A percentile compares a stretch with the other conserved stretches of the same genome.
Conservation (phyloP, 2,113 vertebrate species). For the Zapornia atra region DNA sequence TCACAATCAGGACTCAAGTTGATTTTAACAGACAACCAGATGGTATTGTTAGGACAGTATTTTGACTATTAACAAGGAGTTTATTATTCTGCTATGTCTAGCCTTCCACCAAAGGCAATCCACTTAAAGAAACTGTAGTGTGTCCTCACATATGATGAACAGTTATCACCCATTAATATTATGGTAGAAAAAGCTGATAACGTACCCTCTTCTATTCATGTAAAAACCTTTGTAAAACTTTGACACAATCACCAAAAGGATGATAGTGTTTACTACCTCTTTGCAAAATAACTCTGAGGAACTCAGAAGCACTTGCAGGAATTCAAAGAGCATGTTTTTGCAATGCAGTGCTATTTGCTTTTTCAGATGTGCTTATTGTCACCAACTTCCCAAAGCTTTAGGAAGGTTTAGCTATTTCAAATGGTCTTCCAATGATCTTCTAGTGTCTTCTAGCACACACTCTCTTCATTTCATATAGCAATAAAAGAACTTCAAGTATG, state of each 20-base stretch:
- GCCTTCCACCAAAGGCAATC: conserved; percentile 42
- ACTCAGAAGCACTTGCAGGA: not conserved
- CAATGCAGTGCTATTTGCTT: not conserved
- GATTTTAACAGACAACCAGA: conserved; percentile 34
- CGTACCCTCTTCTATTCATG: not conserved
- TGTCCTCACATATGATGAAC: not conserved
- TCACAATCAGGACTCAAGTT: not conserved
- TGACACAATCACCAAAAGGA: not conserved
- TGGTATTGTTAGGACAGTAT: conserved; percentile 27
- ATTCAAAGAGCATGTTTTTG: not conserved
- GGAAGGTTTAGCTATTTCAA: not conserved
- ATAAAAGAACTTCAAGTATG: not conserved
- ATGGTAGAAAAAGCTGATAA: not conserved
- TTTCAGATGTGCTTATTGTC: not conserved
- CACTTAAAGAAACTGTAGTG: not conserved
- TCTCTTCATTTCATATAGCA: not conserved
- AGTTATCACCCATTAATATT: conserved; percentile 33
- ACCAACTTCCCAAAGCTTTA: not conserved
- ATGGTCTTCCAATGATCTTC: not conserved
- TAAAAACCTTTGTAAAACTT: conserved; percentile 32
- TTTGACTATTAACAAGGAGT: conserved; percentile 25
- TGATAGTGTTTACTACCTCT: not conserved
- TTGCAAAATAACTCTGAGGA: not conserved
- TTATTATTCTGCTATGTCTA: conserved; percentile 33
- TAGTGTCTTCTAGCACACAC: not conserved